Evolutionary conservation across 2,113 vertebrate species (phyloP).

Genomic region (Sigmodon hispidus): DNA sequence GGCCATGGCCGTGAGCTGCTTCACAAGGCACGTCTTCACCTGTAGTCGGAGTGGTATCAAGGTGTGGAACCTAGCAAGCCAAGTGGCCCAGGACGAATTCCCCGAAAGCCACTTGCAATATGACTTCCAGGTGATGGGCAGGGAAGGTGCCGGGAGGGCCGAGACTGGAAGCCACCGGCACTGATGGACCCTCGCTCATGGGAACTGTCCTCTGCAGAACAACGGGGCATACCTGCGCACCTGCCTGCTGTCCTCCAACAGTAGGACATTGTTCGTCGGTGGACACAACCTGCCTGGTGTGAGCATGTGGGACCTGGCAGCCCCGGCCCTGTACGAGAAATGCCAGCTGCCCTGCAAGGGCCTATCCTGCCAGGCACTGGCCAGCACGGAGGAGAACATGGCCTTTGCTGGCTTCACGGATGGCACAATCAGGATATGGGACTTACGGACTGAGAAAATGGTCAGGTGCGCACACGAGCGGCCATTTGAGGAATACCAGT

Average conservation of each 20-base stretch:
- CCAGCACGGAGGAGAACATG: not conserved
- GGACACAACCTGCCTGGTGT: constrained; percentile 38
- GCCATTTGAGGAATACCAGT: not conserved
- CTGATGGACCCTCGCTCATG: rapidly evolving
- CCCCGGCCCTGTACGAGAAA: not conserved
- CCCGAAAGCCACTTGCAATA: not conserved
- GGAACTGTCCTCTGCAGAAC: not conserved
- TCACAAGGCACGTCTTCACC: constrained; percentile 32
- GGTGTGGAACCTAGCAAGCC: constrained; percentile 60
- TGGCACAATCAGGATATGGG: constrained; percentile 59
- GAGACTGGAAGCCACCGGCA: not conserved
- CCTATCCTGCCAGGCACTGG: constrained; percentile 65
- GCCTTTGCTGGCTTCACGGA: constrained; percentile 14
- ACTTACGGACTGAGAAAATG: not conserved
- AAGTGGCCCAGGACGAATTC: not conserved
- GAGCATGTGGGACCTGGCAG: constrained; percentile 63
- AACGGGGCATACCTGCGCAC: not conserved
- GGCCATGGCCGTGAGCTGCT: not conserved
- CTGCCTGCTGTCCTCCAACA: constrained; percentile 43
- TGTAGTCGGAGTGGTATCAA: constrained; percentile 47
- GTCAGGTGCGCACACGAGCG: constrained; percentile 43
- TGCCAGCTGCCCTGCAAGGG: not conserved
- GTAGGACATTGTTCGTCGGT: not conserved
- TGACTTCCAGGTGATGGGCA: not conserved
- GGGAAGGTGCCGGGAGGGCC: not conserved